Base-by-base conservation (phyloP, 2,113 vertebrate genomes). In the Laticauda laticaudata region DNA sequence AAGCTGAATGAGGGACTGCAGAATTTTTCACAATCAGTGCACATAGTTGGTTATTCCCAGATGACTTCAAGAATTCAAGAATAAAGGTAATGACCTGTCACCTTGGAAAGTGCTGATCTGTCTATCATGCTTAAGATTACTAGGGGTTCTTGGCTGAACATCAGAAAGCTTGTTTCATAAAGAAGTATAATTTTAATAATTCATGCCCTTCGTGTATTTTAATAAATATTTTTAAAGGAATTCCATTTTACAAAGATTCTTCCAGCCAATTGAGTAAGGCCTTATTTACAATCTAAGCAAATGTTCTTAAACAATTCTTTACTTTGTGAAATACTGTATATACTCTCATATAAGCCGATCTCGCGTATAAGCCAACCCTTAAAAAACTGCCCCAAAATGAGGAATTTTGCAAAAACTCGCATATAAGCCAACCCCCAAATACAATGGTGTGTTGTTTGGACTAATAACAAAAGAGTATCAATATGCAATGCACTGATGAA, bases 11-110 rank as follows among this genome's bases (percentile, higher is more conserved):
- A 95, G 87, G 56, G 48, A 81, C 11, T 12, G 15, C 29, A 87
- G 94, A 23, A 94, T 21, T 26, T 94, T 95, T 95, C 53, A 88
- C 0, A 95, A 18, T 9, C 87, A 92, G 8, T 14, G 85, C 86
- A 92, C 3, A 2, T 93, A 59, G 92, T 20, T 57, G 55, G 53
- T 2, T 95, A 87, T 93, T 86, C 61, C 91, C 69, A 64, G 86
- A 91, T 43, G 20, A 92, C 23, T 64, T 92, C 21, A 39, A 56
- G 69, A 9, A 24, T 69, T 94, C 48, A 92, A 55, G 53, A 91
- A 92, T 34, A 55, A 51, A 93, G 56, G 7, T 57, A 81, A 91
- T 87, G 92, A 96, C 11, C 18, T 90, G 26, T 90, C 45, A 26
- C 91, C 59, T 93, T 92, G 69, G 14, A 55, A 53, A 64, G 45